Evolutionary conservation across 2,888 invertebrate species (phyloP), one percentile per base, ranked within the genome.

Genomic region (Ichneumon xanthorius): DNA sequence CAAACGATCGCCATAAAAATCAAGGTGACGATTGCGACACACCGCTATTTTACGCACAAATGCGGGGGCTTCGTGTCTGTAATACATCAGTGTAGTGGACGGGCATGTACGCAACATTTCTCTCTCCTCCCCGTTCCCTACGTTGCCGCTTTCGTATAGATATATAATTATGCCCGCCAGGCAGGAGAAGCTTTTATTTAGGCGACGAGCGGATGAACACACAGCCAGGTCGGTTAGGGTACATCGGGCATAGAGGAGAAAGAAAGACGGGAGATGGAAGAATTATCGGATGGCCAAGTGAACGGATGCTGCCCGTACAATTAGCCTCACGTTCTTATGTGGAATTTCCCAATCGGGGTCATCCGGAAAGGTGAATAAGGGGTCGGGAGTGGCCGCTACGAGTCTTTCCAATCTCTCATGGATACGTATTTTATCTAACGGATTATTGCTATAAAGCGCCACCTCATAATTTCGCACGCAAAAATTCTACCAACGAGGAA

Each of bases 161-260:
- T 72, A 75, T 70, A 76, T 80, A 84, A 87, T 86, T 78, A 86
- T 78, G 77, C 75, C 86, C 72, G 45, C 48, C 48, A 61, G 81
- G 76, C 72, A 77, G 81, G 76, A 68, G 77, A 86, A 84, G 84
- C 86, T 86, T 63, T 87, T 87, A 82, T 80, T 48, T 84, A 82
- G 84, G 84, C 86, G 85, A 84, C 61, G 76, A 70, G n/a, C 40
- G 16, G 67, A 76, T 76, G 76, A 80, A 76, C 9, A 78, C 67
- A 63, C 30, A 33, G 33, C 16, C 33, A 30, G 16, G 16, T 58
- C 26, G 26, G 22, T 58, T 4, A 33, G 14, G 30, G 63, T 2
- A 26, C 26, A 11, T 30, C 26, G 14, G 33, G 6, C 63, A 16
- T 16, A n/a, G 33, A 63, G 33, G 73, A 30, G 50, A 22, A 45